Conservation (phyloP, 92 coral and sea anemone species). For the Muricea muricata region DNA sequence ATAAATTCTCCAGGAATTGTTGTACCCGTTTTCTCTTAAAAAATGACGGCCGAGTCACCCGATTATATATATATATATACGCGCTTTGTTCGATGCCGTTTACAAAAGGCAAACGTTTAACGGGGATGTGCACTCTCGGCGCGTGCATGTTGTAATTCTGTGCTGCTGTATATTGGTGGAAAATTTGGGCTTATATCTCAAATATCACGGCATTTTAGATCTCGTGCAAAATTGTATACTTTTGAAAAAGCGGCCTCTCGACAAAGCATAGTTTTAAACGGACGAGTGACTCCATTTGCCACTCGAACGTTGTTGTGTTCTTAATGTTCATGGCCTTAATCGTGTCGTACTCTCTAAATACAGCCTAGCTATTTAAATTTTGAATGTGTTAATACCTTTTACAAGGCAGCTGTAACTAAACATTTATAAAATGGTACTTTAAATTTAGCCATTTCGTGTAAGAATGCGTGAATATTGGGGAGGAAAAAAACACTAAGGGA, state of each 20-base stretch:
- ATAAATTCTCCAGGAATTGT: background rate
- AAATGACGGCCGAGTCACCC: background rate
- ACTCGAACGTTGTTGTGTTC: too few relatives aligned
- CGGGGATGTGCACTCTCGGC: background rate
- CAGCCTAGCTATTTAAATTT: background rate
- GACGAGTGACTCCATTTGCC: background rate
- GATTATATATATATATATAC: too few relatives aligned
- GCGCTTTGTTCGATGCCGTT: constrained; percentile 13
- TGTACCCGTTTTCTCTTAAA: background rate
- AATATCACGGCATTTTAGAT: background rate
- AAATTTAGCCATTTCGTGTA: background rate
- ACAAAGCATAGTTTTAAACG: constrained; percentile 7
- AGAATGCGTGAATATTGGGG: background rate
- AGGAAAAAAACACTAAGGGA: background rate
- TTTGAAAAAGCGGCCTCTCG: background rate
- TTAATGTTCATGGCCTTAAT: too few relatives aligned
- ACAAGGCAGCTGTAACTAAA: background rate
- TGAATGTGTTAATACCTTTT: background rate
- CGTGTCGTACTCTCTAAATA: background rate
- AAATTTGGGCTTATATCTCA: background rate
- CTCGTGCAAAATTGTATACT: background rate
- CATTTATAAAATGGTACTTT: background rate
- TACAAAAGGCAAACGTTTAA: constrained; percentile 8
- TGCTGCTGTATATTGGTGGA: background rate
- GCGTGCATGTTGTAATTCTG: constrained; percentile 1